Conservation (phyloP, 1,140 invertebrate genomes). For the Caenorhabditis tropicalis region DNA sequence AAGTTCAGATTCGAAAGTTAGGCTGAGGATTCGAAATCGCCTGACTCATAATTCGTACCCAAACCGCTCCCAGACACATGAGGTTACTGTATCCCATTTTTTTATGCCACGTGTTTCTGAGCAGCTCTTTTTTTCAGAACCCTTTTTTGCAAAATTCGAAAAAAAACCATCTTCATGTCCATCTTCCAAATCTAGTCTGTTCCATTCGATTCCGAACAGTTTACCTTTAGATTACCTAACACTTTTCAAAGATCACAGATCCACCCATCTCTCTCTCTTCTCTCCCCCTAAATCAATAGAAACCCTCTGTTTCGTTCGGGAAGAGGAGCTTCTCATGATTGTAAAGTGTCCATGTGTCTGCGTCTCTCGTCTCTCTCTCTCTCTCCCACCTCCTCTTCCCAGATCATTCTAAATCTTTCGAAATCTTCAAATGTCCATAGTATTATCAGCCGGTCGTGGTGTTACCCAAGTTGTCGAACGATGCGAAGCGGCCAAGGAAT, state of each 20-base stretch:
- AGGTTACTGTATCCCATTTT: too few species aligned
- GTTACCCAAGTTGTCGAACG: constrained; percentile 66
- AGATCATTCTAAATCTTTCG: neutral
- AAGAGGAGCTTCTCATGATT: neutral
- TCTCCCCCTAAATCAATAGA: constrained; percentile 5
- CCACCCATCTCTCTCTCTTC: neutral
- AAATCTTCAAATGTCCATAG: constrained; percentile 6
- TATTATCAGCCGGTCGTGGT: constrained; percentile 62
- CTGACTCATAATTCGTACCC: too few species aligned
- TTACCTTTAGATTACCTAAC: too few species aligned
- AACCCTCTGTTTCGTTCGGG: neutral
- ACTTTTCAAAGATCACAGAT: neutral
- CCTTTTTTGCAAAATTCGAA: too few species aligned
- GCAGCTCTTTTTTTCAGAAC: too few species aligned
- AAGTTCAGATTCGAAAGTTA: too few species aligned
- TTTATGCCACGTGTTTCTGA: too few species aligned
- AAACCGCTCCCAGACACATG: too few species aligned
- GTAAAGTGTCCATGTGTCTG: constrained; percentile 14
- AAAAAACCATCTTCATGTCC: too few species aligned
- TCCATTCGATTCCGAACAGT: too few species aligned
- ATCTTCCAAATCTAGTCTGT: too few species aligned
- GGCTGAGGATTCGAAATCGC: too few species aligned
- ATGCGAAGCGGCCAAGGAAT: constrained; percentile 63
- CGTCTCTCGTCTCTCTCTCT: neutral
- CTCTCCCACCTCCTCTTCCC: neutral